These are phyloP conservation scores for Psilopsiagon aurifrons DNA, from an alignment of 2,113 vertebrate genomes.

Conservation along the genomic window DNA sequence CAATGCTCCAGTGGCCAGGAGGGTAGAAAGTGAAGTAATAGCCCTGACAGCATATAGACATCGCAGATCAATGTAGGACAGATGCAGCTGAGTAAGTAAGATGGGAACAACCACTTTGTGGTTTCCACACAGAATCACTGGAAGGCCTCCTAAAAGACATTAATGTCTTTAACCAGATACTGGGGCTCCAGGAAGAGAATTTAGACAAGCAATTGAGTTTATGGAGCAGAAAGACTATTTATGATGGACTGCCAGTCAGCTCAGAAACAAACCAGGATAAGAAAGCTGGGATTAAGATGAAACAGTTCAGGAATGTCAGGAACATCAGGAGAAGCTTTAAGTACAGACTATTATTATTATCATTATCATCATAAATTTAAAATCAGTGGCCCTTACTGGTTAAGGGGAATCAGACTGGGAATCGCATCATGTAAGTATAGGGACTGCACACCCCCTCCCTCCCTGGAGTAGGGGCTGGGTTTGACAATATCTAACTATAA, in stretches of 20 bases:
- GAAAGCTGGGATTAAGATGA: background rate
- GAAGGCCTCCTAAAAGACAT: background rate
- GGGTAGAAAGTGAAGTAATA: background rate
- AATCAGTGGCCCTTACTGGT: background rate
- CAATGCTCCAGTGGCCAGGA: background rate
- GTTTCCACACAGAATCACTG: background rate
- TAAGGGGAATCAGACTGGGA: no score
- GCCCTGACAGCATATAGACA: background rate
- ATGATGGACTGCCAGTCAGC: background rate
- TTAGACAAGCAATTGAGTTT: background rate
- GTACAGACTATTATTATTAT: background rate
- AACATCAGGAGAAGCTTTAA: background rate
- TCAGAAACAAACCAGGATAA: background rate
- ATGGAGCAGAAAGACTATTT: background rate
- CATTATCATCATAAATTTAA: background rate
- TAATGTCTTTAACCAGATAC: background rate
- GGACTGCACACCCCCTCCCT: fast-evolving
- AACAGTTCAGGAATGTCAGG: background rate
- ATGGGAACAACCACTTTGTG: background rate
- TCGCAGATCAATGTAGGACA: background rate
- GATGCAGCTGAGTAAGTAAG: background rate
- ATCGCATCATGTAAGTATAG: background rate
- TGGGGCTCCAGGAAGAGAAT: background rate
- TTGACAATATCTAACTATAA: background rate
- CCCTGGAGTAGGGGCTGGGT: fast-evolving